phyloP scores from a whole-genome alignment of 2,113 vertebrate species.

The Amblyornis subalaris region DNA sequence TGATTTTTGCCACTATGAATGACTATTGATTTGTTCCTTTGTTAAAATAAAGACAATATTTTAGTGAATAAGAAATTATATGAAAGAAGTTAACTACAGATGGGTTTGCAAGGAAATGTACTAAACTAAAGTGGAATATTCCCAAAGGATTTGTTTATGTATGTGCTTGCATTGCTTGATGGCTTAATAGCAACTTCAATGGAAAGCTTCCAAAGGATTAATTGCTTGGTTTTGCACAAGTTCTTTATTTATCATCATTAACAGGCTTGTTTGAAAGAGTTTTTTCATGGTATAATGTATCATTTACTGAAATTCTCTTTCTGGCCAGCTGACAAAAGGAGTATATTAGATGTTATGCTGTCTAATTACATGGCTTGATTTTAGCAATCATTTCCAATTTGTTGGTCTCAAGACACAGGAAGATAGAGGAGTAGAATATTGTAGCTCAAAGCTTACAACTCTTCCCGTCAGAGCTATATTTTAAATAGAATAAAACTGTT shows the following conservation, averaged over 20 bases:
- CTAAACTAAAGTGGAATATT: conserved; percentile 9
- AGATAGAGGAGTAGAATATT: background rate
- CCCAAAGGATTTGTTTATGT: conserved; percentile 39
- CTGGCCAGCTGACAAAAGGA: conserved; percentile 55
- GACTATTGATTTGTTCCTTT: background rate
- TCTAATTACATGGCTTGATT: conserved; percentile 61
- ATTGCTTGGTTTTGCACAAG: conserved; percentile 55
- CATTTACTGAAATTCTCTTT: conserved; percentile 64
- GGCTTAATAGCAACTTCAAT: conserved; percentile 51
- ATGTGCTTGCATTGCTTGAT: conserved; percentile 42
- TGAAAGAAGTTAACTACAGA: background rate
- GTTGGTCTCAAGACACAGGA: conserved; percentile 33
- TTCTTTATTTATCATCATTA: conserved; percentile 70
- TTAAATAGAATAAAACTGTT: background rate
- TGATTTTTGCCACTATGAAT: background rate
- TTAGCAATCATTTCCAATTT: conserved; percentile 65
- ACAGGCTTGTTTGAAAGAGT: conserved; percentile 24
- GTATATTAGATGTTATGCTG: conserved; percentile 50
- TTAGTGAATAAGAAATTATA: background rate
- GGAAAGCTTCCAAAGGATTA: conserved; percentile 57
- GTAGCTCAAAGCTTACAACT: background rate
- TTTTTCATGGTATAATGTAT: conserved; percentile 51
- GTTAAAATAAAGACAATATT: conserved; percentile 6
- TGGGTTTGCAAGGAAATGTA: background rate
- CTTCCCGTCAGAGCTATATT: background rate